A percentile compares a stretch with the other conserved stretches of the same genome.
Conservation (phyloP, 2,113 vertebrate species). For the Neotragus pygmaeus region DNA sequence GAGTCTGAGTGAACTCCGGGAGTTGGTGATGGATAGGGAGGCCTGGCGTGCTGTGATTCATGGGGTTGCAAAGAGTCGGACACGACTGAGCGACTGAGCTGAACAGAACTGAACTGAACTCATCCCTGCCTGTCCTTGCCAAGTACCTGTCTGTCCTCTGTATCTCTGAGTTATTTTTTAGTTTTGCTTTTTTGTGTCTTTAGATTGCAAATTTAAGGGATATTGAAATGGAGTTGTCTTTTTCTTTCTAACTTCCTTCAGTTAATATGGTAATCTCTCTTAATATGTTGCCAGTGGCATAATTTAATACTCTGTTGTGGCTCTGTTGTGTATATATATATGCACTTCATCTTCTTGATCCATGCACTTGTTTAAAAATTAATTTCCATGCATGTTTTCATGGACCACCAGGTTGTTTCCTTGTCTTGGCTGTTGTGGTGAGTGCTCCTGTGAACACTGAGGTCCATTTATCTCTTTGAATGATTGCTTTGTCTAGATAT, state of each 20-base stretch:
- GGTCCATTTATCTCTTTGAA: not conserved
- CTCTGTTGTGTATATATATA: not conserved
- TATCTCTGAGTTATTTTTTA: not conserved
- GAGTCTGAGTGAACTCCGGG: no score
- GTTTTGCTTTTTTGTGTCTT: not conserved
- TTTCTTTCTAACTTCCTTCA: not conserved
- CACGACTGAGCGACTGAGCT: accelerated
- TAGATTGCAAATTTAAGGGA: not conserved
- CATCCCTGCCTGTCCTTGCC: not conserved
- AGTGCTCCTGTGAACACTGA: not conserved
- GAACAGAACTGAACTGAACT: not conserved
- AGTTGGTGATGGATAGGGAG: no score
- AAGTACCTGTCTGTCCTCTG: not conserved
- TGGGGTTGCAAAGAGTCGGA: no score
- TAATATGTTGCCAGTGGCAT: not conserved
- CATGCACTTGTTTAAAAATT: not conserved
- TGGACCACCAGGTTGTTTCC: not conserved
- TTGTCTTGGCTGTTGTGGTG: not conserved
- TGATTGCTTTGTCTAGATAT: not conserved
- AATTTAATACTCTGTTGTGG: not conserved
- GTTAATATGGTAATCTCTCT: not conserved
- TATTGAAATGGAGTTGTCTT: not conserved
- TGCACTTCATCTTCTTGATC: not conserved
- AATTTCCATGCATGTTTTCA: not conserved
- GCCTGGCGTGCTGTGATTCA: no score